A percentile compares a stretch with the other conserved stretches of the same genome.
These are phyloP conservation scores for Trichechus manatus DNA, from an alignment of 2,113 vertebrate species.

Conservation along the genomic window DNA sequence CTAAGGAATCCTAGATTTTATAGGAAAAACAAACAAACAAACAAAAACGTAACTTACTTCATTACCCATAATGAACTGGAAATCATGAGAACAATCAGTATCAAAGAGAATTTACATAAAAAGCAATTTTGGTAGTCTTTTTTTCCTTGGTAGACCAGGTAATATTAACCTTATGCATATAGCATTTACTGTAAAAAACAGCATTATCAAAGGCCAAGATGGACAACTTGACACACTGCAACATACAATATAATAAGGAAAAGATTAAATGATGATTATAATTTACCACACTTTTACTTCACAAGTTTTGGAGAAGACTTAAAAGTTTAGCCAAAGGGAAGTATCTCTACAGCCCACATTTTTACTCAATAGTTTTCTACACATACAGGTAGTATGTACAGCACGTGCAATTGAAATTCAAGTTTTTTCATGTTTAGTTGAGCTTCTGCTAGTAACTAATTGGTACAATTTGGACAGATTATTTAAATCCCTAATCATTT, in stretches of 20 bases:
- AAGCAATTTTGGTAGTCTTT: slow-evolving; percentile 3
- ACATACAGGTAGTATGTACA: background rate
- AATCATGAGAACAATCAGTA: slow-evolving; percentile 45
- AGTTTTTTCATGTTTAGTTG: background rate
- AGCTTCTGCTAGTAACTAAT: background rate
- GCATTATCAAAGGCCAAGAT: slow-evolving; percentile 9
- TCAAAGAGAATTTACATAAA: slow-evolving; percentile 49
- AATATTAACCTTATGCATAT: background rate
- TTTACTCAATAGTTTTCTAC: background rate
- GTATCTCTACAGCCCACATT: background rate
- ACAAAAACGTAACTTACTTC: slow-evolving; percentile 58
- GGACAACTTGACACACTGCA: background rate
- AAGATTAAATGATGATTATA: background rate
- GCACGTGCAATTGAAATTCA: background rate
- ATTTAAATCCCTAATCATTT: slow-evolving; percentile 18
- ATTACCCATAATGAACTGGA: background rate
- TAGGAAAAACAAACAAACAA: slow-evolving; percentile 68
- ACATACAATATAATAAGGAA: background rate
- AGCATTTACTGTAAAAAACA: background rate
- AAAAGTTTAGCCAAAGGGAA: background rate
- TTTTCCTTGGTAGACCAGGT: background rate
- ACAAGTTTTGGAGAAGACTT: background rate
- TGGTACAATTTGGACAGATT: background rate
- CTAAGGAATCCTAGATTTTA: slow-evolving; percentile 87
- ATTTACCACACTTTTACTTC: background rate